Conservation (phyloP, 2,797 vertebrate species). For the Schizopygopsis pylzovi region DNA sequence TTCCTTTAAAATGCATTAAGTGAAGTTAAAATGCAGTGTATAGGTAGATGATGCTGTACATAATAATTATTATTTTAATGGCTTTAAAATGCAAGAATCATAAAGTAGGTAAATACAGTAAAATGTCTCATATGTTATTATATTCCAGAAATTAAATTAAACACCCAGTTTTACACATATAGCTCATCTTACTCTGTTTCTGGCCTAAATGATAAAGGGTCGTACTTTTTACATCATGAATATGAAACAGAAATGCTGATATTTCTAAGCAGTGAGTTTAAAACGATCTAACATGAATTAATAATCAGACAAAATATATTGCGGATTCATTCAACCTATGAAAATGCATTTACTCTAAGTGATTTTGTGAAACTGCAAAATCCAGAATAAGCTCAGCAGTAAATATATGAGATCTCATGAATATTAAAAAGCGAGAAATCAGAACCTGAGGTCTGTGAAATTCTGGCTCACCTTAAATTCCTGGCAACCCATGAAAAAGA, state of each 20-base stretch:
- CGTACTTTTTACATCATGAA: background rate
- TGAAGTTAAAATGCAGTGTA: background rate
- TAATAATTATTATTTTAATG: slow-evolving; percentile 2
- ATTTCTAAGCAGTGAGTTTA: background rate
- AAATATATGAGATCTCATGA: slow-evolving; percentile 25
- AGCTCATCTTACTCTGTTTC: background rate
- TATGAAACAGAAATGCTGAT: background rate
- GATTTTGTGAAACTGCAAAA: background rate
- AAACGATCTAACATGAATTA: slow-evolving; percentile 4
- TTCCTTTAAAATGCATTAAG: background rate
- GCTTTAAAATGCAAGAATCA: background rate
- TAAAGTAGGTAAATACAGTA: background rate
- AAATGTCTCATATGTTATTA: slow-evolving; percentile 6
- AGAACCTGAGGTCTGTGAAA: slow-evolving; percentile 27
- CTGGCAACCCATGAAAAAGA: slow-evolving; percentile 38
- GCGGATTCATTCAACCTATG: slow-evolving; percentile 8
- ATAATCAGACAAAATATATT: background rate
- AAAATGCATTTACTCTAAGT: background rate
- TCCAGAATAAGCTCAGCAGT: slow-evolving; percentile 19
- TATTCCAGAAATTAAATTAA: background rate
- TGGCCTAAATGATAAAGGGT: background rate
- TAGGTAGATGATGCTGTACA: background rate
- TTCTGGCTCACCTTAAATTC: slow-evolving; percentile 30
- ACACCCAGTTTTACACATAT: background rate
- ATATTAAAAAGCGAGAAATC: slow-evolving; percentile 30